Base-by-base conservation (phyloP, 1,140 invertebrate species). In the Drosophila subobscura region DNA sequence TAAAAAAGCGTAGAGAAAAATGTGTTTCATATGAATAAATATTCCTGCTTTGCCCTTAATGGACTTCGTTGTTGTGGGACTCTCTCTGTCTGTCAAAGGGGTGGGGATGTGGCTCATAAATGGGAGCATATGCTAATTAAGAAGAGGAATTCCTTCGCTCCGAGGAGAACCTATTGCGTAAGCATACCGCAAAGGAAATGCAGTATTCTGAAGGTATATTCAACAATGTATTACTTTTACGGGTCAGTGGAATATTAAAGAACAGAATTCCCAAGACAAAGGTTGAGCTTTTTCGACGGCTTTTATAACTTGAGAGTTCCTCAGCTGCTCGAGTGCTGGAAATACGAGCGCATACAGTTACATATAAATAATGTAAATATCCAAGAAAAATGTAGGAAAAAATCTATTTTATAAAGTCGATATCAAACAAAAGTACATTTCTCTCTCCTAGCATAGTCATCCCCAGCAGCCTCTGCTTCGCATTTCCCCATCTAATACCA, bases 81-180 rank as follows among this genome's bases (percentile, higher is more conserved):
- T 12, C 16, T 50, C 37, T 20, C 1, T 6, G 41, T 33, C 54
- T 66, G 58, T 23, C 50, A 68, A 68, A 68, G 67, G 33, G 33
- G 8, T 37, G 10, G 33, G 29, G 8, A 64, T 58, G 56, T 64
- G 54, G 67, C 61, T 29, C 51, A 49, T 51, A 60, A 78, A 70
- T 80, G 56, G 46, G 27, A 46, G 51, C 73, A 75, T 77, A 88
- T 80, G 81, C 81, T 85, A 85, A 85, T 85, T 85, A 86, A 49
- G 42, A 54, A 44, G 27, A 27, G 45, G 20, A 54, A 42, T 37
- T 37, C 8, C 10, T 3, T 37, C 10, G 8, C 33, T 3, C 3
- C 0, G 33, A 37, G 10, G 6, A 23, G 25, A 37, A 37, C 10
- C 33, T 37, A 33, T 8, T 8, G 7, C 0, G 29, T 33, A 33